A percentile compares a stretch with the other conserved stretches of the same genome.
phyloP scores from a whole-genome alignment of 2,113 vertebrate genomes.

The Hemibagrus wyckioides region DNA sequence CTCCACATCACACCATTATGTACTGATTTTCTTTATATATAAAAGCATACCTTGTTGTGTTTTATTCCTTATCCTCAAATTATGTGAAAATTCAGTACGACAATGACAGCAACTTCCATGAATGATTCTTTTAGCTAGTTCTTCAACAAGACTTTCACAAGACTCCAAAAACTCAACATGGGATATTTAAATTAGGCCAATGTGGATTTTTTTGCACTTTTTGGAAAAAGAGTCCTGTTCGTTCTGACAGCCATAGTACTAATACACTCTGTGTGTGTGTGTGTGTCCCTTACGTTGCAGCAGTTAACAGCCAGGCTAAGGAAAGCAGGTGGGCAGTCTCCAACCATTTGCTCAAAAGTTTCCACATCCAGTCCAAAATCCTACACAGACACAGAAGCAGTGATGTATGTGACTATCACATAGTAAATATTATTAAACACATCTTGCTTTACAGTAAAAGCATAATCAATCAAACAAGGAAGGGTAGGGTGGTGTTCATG shows the following conservation, averaged over 20 bases:
- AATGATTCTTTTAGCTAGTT: neutral
- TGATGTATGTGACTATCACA: neutral
- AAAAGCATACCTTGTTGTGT: too few species aligned
- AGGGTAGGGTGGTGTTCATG: neutral
- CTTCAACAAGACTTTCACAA: too few species aligned
- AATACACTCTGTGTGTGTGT: neutral
- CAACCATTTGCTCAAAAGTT: constrained; percentile 85
- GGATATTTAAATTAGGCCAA: neutral
- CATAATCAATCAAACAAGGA: neutral
- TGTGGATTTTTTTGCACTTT: neutral
- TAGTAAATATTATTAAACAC: neutral
- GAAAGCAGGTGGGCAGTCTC: constrained; percentile 79
- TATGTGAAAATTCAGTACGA: too few species aligned
- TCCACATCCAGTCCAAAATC: constrained; percentile 89
- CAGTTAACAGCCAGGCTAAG: constrained; percentile 88
- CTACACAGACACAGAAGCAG: constrained; percentile 61
- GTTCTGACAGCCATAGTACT: too few species aligned
- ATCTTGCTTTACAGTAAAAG: neutral
- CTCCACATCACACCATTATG: too few species aligned
- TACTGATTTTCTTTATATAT: too few species aligned
- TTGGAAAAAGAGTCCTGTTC: too few species aligned
- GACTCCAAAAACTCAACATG: neutral
- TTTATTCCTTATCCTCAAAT: too few species aligned
- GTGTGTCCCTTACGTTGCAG: constrained; percentile 80
- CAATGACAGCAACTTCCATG: too few species aligned